A percentile compares a stretch with the other conserved stretches of the same genome.
Evolutionary conservation across 1,140 invertebrate species (phyloP).

Genomic region (Trichomalopsis sarcophagae): DNA sequence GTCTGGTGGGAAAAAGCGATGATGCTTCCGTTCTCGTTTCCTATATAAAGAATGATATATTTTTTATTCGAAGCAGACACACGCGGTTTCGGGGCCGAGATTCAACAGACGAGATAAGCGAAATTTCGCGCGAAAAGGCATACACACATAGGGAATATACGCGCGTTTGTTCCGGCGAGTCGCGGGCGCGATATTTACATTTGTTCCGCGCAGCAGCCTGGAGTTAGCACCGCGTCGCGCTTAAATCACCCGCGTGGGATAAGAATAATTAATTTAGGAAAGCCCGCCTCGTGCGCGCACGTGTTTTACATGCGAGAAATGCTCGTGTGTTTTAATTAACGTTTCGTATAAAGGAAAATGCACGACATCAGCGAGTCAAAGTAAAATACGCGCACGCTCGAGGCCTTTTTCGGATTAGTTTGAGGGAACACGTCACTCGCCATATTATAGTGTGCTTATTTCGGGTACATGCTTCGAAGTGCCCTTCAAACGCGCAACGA

Average conservation of each 20-base stretch:
- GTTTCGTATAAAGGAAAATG: neutral
- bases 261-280: constrained; percentile 36
- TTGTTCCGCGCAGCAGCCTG: neutral
- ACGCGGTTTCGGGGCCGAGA: neutral
- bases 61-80: too few relatives aligned
- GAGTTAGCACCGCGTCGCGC: neutral
- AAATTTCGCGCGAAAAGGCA: constrained; percentile 3
- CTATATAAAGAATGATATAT: too few relatives aligned
- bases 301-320: constrained; percentile 5
- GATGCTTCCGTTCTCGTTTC: too few relatives aligned
- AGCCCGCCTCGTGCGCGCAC: neutral
- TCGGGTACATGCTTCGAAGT: neutral
- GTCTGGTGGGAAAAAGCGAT: too few relatives aligned
- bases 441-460: neutral
- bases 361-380: neutral
- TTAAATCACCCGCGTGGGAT: constrained; percentile 33
- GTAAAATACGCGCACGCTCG: too few relatives aligned
- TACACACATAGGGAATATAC: neutral
- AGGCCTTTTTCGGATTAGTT: too few relatives aligned
- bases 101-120: neutral
- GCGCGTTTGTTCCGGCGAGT: neutral
- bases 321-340: constrained; percentile 24
- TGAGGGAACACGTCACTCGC: too few relatives aligned
- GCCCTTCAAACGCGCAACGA: too few relatives aligned
- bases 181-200: neutral